Evolutionary conservation across 1,140 invertebrate genomes (phyloP), one percentile per base, ranked within the genome.

Genomic region (Lepidostoma basale): DNA sequence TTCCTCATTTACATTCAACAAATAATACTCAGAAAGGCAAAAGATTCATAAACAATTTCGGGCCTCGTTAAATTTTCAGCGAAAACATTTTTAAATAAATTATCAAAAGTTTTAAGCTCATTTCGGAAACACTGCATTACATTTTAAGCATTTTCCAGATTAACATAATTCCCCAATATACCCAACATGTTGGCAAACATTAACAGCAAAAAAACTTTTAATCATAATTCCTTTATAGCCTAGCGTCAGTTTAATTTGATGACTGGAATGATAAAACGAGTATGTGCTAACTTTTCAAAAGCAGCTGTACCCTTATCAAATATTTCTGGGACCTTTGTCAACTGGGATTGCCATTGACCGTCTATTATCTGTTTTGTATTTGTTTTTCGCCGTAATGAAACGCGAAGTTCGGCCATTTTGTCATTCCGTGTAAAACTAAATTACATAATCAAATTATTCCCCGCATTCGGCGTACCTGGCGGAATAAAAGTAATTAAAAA

Each of bases 291-390:
- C 52, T 56, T 56, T 56, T 56, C 28, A 20, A 33, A 56, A 56
- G 20, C 18, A 36, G 14, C 52, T 33, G 26, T 20, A 56, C 52
- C 52, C 52, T 56, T 56, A 39, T 56, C 52, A 56, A 56, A 56
- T 56, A 56, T 36, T 56, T 33, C 26, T 56, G 18, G 52, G 52
- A 56, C 52, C 52, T 56, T 22, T 56, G 52, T 56, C 52, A 56
- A 56, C 30, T 22, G 10, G 52, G 30, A 33, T 56, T 20, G 52
- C 30, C 52, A 56, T 56, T 33, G 52, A 20, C 14, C 52, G 14
- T 56, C 28, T 33, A 56, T 56, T 56, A 56, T 56, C 28, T 22
- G 52, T 36, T 56, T 56, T 56, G 52, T 56, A 20, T 56, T 56
- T 56, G 28, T 22, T 56, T 36, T 33, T 18, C 20, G 10, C 23